Percentiles rank a stretch among this genome's conserved stretches.
These are phyloP conservation scores for Pentalonia nigronervosa DNA, from an alignment of 1,140 invertebrate species.

Conservation along the genomic window DNA sequence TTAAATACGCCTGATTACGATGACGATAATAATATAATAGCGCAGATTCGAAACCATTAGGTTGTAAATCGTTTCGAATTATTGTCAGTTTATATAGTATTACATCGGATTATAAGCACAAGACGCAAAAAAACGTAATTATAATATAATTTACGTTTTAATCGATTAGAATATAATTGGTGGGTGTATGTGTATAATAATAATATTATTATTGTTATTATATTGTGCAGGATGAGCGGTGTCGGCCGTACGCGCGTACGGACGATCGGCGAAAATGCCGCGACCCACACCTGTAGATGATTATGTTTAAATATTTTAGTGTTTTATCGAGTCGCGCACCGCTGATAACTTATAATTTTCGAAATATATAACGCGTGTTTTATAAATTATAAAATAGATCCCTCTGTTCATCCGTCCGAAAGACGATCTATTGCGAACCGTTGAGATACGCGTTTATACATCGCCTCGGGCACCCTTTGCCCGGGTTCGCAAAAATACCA, in stretches of 20 bases:
- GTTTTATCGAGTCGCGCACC: neutral
- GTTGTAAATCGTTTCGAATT: neutral
- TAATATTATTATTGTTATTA: neutral
- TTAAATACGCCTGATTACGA: neutral
- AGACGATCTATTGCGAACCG: neutral
- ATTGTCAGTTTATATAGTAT: neutral
- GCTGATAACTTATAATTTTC: neutral
- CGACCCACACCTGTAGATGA: neutral
- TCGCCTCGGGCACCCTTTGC: neutral
- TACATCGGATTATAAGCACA: neutral
- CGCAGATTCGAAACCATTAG: neutral
- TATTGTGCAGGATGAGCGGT: neutral
- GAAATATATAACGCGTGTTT: neutral
- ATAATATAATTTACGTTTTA: neutral
- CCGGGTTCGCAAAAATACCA: neutral
- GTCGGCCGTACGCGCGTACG: too few species aligned
- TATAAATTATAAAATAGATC: neutral
- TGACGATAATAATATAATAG: neutral
- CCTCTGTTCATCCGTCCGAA: too few species aligned
- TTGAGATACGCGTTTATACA: neutral
- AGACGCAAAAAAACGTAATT: neutral
- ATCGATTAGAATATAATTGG: neutral
- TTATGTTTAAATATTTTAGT: neutral
- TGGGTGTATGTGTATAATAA: neutral
- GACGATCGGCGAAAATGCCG: neutral